These are phyloP conservation scores for Cottus gobio DNA, from an alignment of 2,113 vertebrate genomes.

Conservation along the genomic window DNA sequence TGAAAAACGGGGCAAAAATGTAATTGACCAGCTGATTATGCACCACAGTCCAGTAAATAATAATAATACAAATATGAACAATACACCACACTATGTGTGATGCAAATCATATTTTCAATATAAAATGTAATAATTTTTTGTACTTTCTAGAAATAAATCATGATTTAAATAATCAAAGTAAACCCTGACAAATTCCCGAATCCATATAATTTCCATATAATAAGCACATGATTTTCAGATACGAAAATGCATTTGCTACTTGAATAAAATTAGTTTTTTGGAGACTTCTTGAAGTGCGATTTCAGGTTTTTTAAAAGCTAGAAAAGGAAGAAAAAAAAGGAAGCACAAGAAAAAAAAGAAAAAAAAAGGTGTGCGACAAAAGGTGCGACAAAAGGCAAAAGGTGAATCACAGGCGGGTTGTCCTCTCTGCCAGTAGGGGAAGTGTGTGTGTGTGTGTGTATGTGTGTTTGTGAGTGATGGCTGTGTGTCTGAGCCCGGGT, in stretches of 20 bases:
- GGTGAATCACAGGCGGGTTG: conserved; percentile 47
- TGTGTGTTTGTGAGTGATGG: conserved; percentile 56
- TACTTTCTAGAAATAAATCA: background rate
- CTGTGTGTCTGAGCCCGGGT: conserved; percentile 52
- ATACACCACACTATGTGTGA: too few species aligned
- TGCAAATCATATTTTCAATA: background rate
- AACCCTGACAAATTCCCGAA: background rate
- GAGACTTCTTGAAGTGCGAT: conserved; percentile 24
- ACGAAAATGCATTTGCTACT: background rate
- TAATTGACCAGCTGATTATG: background rate
- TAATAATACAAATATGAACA: too few species aligned
- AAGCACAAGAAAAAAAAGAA: background rate
- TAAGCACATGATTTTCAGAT: background rate
- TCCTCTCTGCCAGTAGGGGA: conserved; percentile 31
- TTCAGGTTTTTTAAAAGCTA: conserved; percentile 49
- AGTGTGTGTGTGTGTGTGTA: conserved; percentile 35
- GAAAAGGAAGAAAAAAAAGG: background rate
- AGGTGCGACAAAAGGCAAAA: too few species aligned
- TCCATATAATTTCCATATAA: background rate
- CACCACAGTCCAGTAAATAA: background rate
- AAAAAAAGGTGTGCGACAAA: conserved; percentile 5
- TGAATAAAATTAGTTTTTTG: background rate
- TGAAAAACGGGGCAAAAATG: background rate
- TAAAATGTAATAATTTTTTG: background rate
- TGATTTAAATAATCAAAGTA: background rate